A percentile compares a stretch with the other conserved stretches of the same genome.
Evolutionary conservation across 2,113 vertebrate species (phyloP).

Genomic region (Seriola quinqueradiata): DNA sequence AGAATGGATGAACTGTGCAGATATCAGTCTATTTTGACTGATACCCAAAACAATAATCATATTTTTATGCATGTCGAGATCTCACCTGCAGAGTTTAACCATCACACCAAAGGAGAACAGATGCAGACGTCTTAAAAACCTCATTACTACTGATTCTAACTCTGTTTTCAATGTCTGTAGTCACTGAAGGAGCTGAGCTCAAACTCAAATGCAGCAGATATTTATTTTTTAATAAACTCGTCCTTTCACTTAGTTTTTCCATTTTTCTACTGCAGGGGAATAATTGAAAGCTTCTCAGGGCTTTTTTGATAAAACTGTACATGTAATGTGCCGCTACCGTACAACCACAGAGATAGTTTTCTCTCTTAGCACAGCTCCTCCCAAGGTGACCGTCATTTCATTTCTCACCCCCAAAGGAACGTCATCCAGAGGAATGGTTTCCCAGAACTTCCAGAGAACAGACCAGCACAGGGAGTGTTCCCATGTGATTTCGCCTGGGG

Average conservation of each 20-base stretch:
- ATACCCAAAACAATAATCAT: background rate
- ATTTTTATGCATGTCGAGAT: no score
- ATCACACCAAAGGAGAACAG: background rate
- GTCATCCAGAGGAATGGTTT: slow-evolving; percentile 95
- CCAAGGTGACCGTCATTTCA: background rate
- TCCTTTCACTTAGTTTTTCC: background rate
- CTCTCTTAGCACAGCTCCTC: background rate
- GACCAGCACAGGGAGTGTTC: slow-evolving; percentile 88
- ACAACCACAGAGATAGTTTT: background rate
- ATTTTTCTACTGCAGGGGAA: background rate
- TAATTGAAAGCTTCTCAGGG: background rate
- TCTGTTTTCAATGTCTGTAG: background rate
- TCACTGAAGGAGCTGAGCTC: background rate
- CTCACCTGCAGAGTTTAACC: no score
- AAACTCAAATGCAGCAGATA: background rate
- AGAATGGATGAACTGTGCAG: no score
- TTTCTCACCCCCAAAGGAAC: slow-evolving; percentile 74
- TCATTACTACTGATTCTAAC: no score
- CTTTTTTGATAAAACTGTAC: background rate
- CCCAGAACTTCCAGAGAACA: slow-evolving; percentile 91
- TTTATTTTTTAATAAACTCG: background rate
- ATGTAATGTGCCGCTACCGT: background rate
- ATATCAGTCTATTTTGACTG: background rate
- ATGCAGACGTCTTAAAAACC: background rate
- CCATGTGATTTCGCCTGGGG: slow-evolving; percentile 96